Base-by-base conservation (phyloP, 2,113 vertebrate species). In the Scatophagus argus region DNA sequence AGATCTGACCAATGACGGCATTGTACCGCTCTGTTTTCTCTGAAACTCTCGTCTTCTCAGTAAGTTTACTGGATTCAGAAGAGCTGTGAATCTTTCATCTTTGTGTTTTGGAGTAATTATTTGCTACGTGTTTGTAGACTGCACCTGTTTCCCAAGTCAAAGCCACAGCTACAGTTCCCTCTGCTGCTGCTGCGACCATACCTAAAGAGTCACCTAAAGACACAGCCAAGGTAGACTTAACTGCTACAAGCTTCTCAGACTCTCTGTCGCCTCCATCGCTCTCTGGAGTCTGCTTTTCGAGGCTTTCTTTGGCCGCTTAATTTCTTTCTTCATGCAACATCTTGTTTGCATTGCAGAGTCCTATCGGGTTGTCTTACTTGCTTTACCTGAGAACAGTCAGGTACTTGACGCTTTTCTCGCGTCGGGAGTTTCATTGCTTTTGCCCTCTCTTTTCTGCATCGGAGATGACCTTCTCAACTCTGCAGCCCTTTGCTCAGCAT, bases 221-320 rank as follows among this genome's bases (percentile, higher is more conserved):
- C 58, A 23, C 79, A 10, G 66, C 82, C 44, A 86, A 94, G 92
- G 90, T 94, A 93, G 79, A 85, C 41, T 32, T 2, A 0, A 60
- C 76, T 19, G 19, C 71, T 25, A 17, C 19, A 38, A 56, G 54
- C 36, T 19, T 4, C 16, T 62, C 46, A n/a, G 31, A 66, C 39
- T 27, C 13, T 64, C 51, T n/a, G 29, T 19, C 32, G 23, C 46
- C 32, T 65, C 39, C 13, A 7, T 27, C 44, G 44, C 69, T 60
- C 9, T 46, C 12, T 44, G 3, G 6, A 27, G 41, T 59, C 9
- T 32, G 19, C 34, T 17, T 56, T 72, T 62, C 16, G 34, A 47
- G 34, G 64, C 65, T 60, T 47, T 2, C 79, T 70, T 61, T 2
- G 4, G 16, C 27, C 27, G 25, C 1, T 63, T 25, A 19, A 8